phyloP scores from a whole-genome alignment of 53 echinoderm and acorn worm genomes.

The Holothuria leucospilota region DNA sequence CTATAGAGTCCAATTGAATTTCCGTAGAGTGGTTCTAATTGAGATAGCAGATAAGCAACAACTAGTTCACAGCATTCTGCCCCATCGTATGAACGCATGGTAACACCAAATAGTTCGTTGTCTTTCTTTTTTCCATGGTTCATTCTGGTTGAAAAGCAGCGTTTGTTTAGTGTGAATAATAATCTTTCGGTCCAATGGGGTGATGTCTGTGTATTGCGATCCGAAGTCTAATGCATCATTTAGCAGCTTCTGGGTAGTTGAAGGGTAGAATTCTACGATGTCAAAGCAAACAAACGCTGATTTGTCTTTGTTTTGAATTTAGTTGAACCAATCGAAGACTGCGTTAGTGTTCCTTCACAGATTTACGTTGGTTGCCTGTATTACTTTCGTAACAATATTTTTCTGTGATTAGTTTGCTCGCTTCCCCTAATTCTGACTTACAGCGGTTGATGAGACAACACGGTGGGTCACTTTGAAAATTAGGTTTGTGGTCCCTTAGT shows the following conservation, averaged over 20 bases:
- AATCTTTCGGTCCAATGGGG: background rate
- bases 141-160: background rate
- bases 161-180: background rate
- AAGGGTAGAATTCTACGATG: background rate
- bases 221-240: slow-evolving; percentile 25
- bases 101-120: background rate
- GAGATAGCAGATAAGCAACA: no score
- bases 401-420: no score
- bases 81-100: background rate
- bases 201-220: background rate
- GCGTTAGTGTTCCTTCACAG: slow-evolving; percentile 21
- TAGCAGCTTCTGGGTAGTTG: background rate
- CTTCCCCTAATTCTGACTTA: no score
- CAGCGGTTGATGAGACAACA: no score
- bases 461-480: no score
- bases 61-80: background rate
- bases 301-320: background rate
- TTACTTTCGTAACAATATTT: background rate
- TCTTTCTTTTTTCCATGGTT: background rate
- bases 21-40: no score
- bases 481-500: no score
- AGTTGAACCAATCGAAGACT: slow-evolving; percentile 15
- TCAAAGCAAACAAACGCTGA: slow-evolving; percentile 6
- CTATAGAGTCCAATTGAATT: no score
- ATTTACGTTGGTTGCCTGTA: background rate